Evolutionary conservation across 92 coral and sea anemone species (phyloP).

Genomic region (Porites lobata): DNA sequence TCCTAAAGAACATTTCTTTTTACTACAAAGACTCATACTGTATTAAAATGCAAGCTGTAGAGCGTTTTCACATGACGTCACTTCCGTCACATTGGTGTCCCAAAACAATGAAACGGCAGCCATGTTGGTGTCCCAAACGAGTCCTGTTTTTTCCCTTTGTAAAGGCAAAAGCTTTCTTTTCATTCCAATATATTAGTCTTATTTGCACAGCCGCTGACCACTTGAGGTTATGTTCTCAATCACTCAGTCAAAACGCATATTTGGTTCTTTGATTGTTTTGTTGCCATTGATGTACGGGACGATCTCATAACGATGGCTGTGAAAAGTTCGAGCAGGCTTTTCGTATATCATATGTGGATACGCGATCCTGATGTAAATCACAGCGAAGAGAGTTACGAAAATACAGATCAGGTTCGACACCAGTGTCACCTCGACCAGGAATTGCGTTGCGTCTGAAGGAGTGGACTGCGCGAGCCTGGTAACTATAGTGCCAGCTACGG

Average conservation of each 20-base stretch:
- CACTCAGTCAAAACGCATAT: not conserved
- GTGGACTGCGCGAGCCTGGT: not conserved
- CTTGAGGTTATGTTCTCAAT: no score
- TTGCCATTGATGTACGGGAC: conserved; percentile 7
- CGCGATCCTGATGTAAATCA: conserved; percentile 22
- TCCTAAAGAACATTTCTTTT: no score
- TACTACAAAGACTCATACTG: no score
- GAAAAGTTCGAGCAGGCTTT: conserved; percentile 20
- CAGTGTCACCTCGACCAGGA: conserved; percentile 21
- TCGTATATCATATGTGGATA: not conserved
- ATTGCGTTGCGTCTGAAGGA: conserved; percentile 15
- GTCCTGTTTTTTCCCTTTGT: no score
- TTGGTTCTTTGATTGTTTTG: not conserved
- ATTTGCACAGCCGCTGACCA: no score
- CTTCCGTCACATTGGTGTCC: no score
- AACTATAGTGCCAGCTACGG: not conserved
- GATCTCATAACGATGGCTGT: conserved; percentile 37
- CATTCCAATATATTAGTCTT: no score
- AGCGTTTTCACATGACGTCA: no score
- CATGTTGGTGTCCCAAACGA: no score
- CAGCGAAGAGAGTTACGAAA: not conserved
- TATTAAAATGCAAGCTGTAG: no score
- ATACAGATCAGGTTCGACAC: conserved; percentile 9
- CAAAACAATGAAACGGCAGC: no score
- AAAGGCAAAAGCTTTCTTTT: no score